Conservation (phyloP, 30 jellyfish, hydroid and myxozoan genomes). For the Aurelia sp. region DNA sequence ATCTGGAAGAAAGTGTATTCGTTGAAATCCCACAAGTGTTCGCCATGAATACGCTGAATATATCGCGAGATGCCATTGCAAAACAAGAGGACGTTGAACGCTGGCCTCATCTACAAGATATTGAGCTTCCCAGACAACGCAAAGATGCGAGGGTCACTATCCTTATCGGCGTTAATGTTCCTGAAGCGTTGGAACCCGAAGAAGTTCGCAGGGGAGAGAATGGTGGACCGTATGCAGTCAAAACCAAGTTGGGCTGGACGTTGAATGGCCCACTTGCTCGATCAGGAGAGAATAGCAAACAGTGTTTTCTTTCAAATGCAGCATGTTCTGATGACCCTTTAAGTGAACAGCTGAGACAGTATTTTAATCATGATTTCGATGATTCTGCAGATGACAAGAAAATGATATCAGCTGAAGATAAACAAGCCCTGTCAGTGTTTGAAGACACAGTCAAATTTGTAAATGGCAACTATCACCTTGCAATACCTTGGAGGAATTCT, state of each 20-base stretch:
- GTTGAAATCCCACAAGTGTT: conserved; percentile 6
- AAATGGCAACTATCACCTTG: conserved; percentile 59
- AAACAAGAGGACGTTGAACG: conserved; percentile 7
- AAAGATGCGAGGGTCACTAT: conserved; percentile 11
- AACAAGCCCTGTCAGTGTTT: not conserved
- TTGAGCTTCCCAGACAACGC: not conserved
- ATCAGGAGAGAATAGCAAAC: not conserved
- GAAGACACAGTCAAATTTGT: conserved; percentile 31
- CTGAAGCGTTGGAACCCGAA: conserved; percentile 67
- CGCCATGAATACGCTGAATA: not conserved
- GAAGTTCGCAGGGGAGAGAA: conserved; percentile 16
- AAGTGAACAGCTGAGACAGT: conserved; percentile 18
- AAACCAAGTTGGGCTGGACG: conserved; percentile 67
- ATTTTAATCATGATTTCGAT: conserved; percentile 47
- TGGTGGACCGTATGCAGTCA: conserved; percentile 70
- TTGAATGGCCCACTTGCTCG: conserved; percentile 64
- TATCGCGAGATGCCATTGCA: conserved; percentile 17
- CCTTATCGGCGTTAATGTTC: conserved; percentile 37
- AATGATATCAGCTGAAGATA: conserved; percentile 42
- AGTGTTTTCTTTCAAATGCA: not conserved
- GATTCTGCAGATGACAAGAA: conserved; percentile 8
- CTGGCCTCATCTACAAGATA: conserved; percentile 21
- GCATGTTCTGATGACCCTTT: conserved; percentile 9
- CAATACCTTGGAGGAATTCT: conserved; percentile 47
- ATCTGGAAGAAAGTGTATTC: conserved; percentile 5